Base-by-base conservation (phyloP, 2,797 vertebrate species). In the Sylvia borin region DNA sequence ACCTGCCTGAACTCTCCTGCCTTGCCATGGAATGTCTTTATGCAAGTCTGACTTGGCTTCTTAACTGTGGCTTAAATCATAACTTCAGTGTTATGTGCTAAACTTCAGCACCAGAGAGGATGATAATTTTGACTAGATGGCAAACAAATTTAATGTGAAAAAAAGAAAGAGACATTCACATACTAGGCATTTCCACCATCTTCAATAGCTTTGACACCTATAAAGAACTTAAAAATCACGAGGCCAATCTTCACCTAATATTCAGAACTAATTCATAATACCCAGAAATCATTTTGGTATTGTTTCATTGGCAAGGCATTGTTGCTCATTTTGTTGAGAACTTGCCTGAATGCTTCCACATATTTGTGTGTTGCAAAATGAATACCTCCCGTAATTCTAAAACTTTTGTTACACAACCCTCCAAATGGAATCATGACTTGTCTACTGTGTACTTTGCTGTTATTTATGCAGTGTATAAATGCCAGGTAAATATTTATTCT, bases 401-500 rank as follows among this genome's bases (percentile, higher is more conserved):
- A 93, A 64, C 48, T 86, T 95, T 2, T 32, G 51, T 88, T 85
- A 78, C 60, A 82, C 70, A 86, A n/a, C 50, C 10, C 51, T 86
- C 73, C 36, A 64, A 95, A 94, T 82, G 57, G 2, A 92, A 92
- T 90, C 54, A 45, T 16, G 70, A 66, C 73, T 78, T 65, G 47
- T 54, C 87, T 93, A 5, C 58, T 54, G 66, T 24, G 2, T 58
- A 60, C 77, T 90, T 81, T 86, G 67, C 80, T 81, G 80, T 82
- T 95, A 95, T 93, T 96, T 92, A 92, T 92, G 87, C 74, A 61
- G 84, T 45, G 85, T 60, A 88, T 53, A 94, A 92, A 81, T 9
- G 6, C 89, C 93, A 95, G 82, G 90, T 78, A 95, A 96, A 95
- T 94, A 95, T 96, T 96, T 95, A 92, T 90, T 94, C 74, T 94